A percentile compares a stretch with the other conserved stretches of the same genome.
Conservation (phyloP, 2,888 invertebrate genomes). For the Tipula vernalis region DNA sequence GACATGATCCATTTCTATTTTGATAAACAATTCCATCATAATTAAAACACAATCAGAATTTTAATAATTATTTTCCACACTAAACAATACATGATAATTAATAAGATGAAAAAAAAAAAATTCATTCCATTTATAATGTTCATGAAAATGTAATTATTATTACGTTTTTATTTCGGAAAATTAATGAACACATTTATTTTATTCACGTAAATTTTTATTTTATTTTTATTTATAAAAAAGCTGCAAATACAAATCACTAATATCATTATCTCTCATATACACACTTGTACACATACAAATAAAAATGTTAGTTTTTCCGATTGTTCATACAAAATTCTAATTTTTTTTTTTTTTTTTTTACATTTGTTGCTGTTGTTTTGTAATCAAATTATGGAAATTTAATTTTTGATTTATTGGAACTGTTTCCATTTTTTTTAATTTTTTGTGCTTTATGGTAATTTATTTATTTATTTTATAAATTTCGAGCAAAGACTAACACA, state of each 20-base stretch:
- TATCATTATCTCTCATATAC: not conserved
- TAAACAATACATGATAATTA: not conserved
- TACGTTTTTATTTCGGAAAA: not conserved
- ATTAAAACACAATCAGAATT: not conserved
- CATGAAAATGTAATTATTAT: not conserved
- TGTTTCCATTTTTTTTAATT: not conserved
- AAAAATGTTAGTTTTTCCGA: not conserved
- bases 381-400: not conserved
- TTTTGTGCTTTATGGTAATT: not conserved
- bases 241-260: not conserved
- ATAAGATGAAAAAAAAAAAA: not conserved
- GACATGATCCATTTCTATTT: not conserved
- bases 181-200: not conserved
- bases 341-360: not conserved
- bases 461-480: not conserved
- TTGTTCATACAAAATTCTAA: not conserved
- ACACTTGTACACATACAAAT: not conserved
- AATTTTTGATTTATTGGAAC: not conserved
- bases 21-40: not conserved
- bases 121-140: not conserved
- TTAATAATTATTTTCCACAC: not conserved
- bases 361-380: not conserved
- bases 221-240: not conserved
- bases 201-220: not conserved
- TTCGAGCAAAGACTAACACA: not conserved